Evolutionary conservation across 92 coral and sea anemone species (phyloP).

Genomic region (Porites cylindrica): DNA sequence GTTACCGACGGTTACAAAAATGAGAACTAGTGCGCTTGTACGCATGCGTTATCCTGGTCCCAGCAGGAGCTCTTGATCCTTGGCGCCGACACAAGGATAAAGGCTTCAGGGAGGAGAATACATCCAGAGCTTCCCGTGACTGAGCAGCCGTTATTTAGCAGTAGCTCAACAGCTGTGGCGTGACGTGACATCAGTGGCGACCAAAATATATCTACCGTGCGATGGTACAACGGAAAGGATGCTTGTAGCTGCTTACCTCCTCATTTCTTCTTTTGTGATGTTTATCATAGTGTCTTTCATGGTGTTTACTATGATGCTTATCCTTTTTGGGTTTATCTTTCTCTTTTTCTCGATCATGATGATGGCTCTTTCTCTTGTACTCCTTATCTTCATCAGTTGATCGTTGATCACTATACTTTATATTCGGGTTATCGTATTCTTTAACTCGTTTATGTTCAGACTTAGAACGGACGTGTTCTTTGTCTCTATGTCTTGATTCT

Average conservation of each 20-base stretch:
- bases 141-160: too few species aligned
- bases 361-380: constrained; percentile 51
- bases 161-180: too few species aligned
- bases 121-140: too few species aligned
- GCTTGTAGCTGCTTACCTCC: not conserved
- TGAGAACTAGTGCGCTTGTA: too few species aligned
- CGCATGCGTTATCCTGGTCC: too few species aligned
- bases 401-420: not conserved
- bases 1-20: too few species aligned
- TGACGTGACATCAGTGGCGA: too few species aligned
- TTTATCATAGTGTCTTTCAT: constrained; percentile 33
- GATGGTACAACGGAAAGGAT: not conserved
- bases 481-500: constrained; percentile 43
- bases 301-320: constrained; percentile 33
- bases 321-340: constrained; percentile 49
- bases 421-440: constrained; percentile 18
- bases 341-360: constrained; percentile 32
- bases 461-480: constrained; percentile 35
- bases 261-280: constrained; percentile 42
- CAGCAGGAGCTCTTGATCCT: too few species aligned
- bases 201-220: not conserved
- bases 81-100: too few species aligned
- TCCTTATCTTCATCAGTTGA: constrained; percentile 43
- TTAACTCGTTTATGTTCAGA: constrained; percentile 31
- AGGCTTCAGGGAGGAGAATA: too few species aligned